phyloP scores from a whole-genome alignment of 1,140 invertebrate genomes.

The Calosoma granatense region DNA sequence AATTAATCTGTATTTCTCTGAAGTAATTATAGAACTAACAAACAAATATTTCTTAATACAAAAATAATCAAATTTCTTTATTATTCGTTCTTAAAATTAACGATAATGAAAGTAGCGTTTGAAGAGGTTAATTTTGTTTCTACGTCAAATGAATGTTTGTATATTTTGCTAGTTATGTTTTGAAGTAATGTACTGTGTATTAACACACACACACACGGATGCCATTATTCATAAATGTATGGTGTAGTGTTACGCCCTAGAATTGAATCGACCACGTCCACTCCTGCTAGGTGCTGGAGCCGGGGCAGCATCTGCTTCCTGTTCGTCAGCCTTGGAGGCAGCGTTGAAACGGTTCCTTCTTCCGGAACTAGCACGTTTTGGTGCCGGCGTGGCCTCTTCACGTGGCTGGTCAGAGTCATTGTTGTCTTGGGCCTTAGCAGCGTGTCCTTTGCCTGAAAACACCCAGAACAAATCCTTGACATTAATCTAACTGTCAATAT shows the following conservation, averaged over 20 bases:
- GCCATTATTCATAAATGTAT: no score
- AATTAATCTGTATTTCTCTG: no score
- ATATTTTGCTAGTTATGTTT: no score
- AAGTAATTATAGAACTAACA: background rate
- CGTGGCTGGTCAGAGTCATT: background rate
- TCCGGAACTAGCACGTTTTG: constrained; percentile 10
- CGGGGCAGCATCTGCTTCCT: constrained; percentile 13
- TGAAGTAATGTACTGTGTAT: no score
- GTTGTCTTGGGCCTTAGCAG: background rate
- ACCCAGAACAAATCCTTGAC: no score
- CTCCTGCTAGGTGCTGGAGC: constrained; percentile 24
- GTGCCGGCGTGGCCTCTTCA: constrained; percentile 17
- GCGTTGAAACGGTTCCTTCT: constrained; percentile 11
- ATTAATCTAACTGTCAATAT: no score
- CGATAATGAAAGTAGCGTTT: background rate
- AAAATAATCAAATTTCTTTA: background rate
- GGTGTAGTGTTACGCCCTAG: constrained; percentile 27
- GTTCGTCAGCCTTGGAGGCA: constrained; percentile 12
- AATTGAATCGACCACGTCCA: constrained; percentile 27
- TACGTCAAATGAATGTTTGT: no score
- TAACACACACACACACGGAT: no score
- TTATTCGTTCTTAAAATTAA: background rate
- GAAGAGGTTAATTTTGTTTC: background rate
- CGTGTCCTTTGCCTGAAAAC: background rate
- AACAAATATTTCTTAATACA: background rate